Evolutionary conservation across 2,113 vertebrate species (phyloP).

Genomic region (Pituophis catenifer): DNA sequence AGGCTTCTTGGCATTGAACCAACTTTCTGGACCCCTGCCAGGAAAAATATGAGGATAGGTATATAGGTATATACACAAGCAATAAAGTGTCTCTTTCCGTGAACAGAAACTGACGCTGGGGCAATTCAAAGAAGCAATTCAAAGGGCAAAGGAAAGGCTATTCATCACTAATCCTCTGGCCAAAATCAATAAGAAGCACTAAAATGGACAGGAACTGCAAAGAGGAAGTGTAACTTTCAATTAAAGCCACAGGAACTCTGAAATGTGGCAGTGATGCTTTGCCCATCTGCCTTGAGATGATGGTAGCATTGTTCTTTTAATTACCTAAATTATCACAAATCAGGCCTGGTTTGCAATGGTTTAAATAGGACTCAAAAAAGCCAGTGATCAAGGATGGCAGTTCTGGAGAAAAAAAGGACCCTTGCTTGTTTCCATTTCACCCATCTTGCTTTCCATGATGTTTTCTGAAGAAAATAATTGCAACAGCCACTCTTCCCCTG

Average conservation of each 20-base stretch:
- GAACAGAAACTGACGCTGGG: background rate
- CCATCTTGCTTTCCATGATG: background rate
- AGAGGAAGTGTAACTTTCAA: conserved; percentile 2
- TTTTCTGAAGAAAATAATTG: background rate
- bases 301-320: background rate
- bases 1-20: background rate
- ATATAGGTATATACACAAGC: background rate
- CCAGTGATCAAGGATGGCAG: background rate
- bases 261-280: background rate
- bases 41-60: background rate
- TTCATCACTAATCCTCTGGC: background rate
- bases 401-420: background rate
- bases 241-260: background rate
- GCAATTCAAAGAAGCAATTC: conserved; percentile 6
- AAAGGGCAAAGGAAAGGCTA: background rate
- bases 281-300: background rate
- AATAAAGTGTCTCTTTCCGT: background rate
- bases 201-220: conserved; percentile 9
- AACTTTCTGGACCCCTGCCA: background rate
- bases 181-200: conserved; percentile 1
- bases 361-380: background rate
- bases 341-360: background rate
- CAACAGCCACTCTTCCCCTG: background rate
- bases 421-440: background rate
- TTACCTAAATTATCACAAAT: background rate